Base-by-base conservation (phyloP, 2,797 vertebrate species). In the Enteromius argenteus region DNA sequence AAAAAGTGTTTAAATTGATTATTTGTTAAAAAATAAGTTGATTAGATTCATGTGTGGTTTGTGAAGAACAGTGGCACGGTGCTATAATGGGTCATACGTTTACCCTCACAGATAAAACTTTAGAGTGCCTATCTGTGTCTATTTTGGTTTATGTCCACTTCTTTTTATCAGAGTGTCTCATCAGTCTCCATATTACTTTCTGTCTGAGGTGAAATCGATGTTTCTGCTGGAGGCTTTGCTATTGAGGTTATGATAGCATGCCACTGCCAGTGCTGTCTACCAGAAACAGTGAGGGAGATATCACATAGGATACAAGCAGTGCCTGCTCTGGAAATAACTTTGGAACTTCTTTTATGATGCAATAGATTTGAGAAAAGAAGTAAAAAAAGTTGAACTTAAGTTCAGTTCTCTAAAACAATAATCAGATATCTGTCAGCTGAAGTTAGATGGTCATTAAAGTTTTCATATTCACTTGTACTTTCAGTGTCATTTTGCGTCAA, bases 201-300 rank as follows among this genome's bases (percentile, higher is more conserved):
- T 80, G 84, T 84, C 62, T 80, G 78, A 69, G 64, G 32, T 74
- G n/a, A 86, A 84, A 87, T 87, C 81, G 42, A 84, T 89, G 88
- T 77, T 79, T 80, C 76, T 78, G 80, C 60, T 71, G 35, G 74
- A 75, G 69, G 75, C 77, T 79, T 49, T 85, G 62, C 84, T 88
- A 60, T 84, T 78, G 75, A 78, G 85, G 80, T 71, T 85, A 77
- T 85, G 80, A 86, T 80, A 79, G 76, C 62, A 69, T 86, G 81
- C 32, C 72, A 75, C 77, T 80, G 51, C 72, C 71, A 46, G 75
- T 49, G 21, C 75, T 51, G 75, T 79, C 81, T 71, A 27, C 64
- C 81, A 67, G 51, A 71, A 86, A 80, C 80, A 78, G 76, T 27
- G 8, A 58, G 32, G 53, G 74, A 66, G 35, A 84, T 67, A 84